Base-by-base conservation (phyloP, 1,140 invertebrate species). In the Sycobia sp. region DNA sequence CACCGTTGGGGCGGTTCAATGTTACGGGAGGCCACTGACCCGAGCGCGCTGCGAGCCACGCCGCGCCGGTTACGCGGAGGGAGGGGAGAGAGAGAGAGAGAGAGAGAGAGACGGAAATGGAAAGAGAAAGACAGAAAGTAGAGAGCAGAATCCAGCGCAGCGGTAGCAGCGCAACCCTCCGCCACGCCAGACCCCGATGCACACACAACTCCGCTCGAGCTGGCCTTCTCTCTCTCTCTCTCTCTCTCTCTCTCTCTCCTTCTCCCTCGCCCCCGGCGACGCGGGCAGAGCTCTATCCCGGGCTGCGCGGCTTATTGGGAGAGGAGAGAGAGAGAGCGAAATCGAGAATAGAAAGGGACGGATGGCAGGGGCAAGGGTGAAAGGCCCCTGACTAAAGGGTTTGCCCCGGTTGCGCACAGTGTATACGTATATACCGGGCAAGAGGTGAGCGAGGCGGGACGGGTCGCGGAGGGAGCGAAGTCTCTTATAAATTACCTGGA, bases 11-110 rank as follows among this genome's bases (percentile, higher is more conserved):
- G 74, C 78, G 80, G 80, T 81, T 82, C 80, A 81, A 82, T 82
- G 80, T 81, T 82, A 82, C 76, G 72, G 71, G 76, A 79, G 80
- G 79, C 71, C 80, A 80, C 72, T 80, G 79, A 81, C 80, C 80
- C 78, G 74, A 74, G 74, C 69, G 47, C 38, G n/a, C 71, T 70
- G 67, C 71, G 69, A 65, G 53, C 23, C 67, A 7, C 29, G 70
- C 68, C 73, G 71, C 72, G 73, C 72, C 69, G 64, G 67, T 62
- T 20, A n/a, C n/a, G n/a, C 27, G 32, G 66, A 68, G 25, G 4
- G 5, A 47, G 13, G 10, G 22, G n/a, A 9, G 25, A 4, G 2
- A 8, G 5, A 25, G 46, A 14, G 8, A 36, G 20, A 18, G 29
- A 36, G 36, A 13, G 38, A 43, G 25, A n/a, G 25, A n/a, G n/a